These are phyloP conservation scores for Rhynchophorus ferrugineus DNA, from an alignment of 1,140 invertebrate genomes.

Conservation along the genomic window DNA sequence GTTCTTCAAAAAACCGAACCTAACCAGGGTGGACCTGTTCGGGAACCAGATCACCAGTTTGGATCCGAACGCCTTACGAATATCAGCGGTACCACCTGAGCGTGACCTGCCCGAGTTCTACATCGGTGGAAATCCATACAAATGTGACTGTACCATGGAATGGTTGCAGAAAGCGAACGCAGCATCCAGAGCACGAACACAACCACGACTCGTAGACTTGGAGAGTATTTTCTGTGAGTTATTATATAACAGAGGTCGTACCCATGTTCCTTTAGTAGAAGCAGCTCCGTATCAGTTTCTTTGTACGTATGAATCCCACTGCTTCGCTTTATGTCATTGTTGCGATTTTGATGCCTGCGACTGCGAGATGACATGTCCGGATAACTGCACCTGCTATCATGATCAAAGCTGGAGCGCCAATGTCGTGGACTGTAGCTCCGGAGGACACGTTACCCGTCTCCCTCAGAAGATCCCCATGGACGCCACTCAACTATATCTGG, in stretches of 20 bases:
- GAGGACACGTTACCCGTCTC: constrained; percentile 62
- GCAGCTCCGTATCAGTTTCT: constrained; percentile 81
- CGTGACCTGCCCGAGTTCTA: constrained; percentile 83
- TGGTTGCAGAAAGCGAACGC: constrained; percentile 78
- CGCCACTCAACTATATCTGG: constrained; percentile 79
- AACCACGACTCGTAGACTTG: constrained; percentile 79
- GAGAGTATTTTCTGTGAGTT: constrained; percentile 83
- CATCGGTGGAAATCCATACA: constrained; percentile 82
- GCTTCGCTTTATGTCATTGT: constrained; percentile 84
- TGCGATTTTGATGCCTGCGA: constrained; percentile 92
- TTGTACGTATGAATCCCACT: constrained; percentile 85
- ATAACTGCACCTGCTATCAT: constrained; percentile 85
- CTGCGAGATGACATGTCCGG: constrained; percentile 91
- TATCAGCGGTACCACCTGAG: constrained; percentile 69
- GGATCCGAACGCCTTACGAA: constrained; percentile 76
- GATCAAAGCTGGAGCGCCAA: constrained; percentile 88
- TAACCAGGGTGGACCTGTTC: constrained; percentile 78
- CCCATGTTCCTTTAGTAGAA: constrained; percentile 73
- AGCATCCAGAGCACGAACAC: constrained; percentile 66
- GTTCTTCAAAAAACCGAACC: constrained; percentile 87
- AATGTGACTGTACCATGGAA: constrained; percentile 82
- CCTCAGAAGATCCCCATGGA: constrained; percentile 88
- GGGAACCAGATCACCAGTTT: constrained; percentile 77
- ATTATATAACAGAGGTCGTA: constrained; percentile 72
- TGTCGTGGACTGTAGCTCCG: constrained; percentile 79